Conservation (phyloP, 2,797 vertebrate species). For the Helarctos malayanus region DNA sequence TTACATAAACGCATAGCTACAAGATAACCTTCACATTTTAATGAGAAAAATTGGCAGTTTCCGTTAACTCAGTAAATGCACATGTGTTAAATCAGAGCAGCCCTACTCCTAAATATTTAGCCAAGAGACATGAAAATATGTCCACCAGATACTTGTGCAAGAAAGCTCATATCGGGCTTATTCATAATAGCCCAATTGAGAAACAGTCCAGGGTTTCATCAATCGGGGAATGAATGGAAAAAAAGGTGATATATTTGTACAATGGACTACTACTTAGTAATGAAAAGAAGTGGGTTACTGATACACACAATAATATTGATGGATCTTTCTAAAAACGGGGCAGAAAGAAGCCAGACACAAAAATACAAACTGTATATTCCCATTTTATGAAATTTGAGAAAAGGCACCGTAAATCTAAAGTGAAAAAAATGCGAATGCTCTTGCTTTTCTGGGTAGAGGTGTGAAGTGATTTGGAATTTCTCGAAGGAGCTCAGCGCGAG, state of each 20-base stretch:
- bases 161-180: rapidly evolving
- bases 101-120: neutral
- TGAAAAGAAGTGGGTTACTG: neutral
- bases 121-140: neutral
- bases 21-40: neutral
- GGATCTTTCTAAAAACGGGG: neutral
- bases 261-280: neutral
- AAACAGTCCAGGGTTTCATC: no score
- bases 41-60: neutral
- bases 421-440: neutral
- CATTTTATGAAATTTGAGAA: neutral
- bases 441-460: neutral
- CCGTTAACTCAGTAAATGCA: neutral
- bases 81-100: neutral
- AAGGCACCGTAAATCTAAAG: neutral
- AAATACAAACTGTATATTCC: neutral
- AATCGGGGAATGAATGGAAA: neutral
- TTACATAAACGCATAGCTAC: neutral
- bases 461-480: neutral
- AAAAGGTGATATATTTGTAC: rapidly evolving
- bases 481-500: rapidly evolving
- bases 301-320: neutral
- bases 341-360: neutral
- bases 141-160: neutral
- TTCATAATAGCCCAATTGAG: neutral